Evolutionary conservation across 1,140 invertebrate species (phyloP).

Genomic region (Lepidurus apus): DNA sequence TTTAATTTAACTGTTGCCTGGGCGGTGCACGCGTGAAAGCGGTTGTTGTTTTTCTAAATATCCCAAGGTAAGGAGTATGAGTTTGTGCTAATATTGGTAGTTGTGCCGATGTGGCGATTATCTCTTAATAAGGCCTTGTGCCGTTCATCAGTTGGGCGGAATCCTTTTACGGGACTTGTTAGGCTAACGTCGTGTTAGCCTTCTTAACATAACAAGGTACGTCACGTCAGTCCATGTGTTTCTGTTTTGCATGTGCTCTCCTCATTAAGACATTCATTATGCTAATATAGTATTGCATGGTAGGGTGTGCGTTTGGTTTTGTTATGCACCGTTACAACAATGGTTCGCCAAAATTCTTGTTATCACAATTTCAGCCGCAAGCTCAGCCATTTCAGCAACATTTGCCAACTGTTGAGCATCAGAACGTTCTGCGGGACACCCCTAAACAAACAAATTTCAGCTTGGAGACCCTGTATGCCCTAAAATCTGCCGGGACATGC

Average conservation of each 20-base stretch:
- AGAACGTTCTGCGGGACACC: neutral
- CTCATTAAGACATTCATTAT: too few species aligned
- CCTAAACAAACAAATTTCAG: neutral
- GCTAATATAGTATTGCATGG: neutral
- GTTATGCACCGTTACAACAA: slow-evolving; percentile 5
- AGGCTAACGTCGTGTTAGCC: neutral
- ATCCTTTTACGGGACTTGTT: neutral
- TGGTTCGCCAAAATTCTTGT: slow-evolving; percentile 9
- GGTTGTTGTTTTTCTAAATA: neutral
- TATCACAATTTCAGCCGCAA: neutral
- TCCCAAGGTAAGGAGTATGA: neutral
- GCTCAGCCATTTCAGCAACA: neutral
- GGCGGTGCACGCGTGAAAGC: neutral
- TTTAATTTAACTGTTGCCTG: too few species aligned
- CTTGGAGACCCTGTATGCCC: neutral
- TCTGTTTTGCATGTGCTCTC: neutral
- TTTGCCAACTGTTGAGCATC: neutral
- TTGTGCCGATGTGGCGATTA: neutral
- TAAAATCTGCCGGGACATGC: neutral
- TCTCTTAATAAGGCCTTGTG: neutral
- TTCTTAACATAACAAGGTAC: neutral
- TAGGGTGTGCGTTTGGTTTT: neutral
- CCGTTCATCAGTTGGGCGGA: neutral
- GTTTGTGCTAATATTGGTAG: neutral
- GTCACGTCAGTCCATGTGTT: neutral